Base-by-base conservation (phyloP, 2,113 vertebrate species). In the Ceyx cyanopectus region DNA sequence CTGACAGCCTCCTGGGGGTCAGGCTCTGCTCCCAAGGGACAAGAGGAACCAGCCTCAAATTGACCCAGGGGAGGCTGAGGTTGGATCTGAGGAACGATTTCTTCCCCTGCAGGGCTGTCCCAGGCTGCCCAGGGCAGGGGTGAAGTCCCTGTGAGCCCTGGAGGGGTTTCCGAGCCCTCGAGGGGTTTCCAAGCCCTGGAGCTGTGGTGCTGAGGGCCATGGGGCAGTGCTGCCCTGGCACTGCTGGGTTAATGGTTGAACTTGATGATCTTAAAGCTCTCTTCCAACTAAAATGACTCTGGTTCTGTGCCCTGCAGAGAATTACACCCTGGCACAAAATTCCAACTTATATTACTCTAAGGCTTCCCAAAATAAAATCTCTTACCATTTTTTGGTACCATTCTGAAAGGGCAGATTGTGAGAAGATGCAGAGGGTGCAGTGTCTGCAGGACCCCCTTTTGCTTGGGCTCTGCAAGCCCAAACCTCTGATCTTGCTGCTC, bases 291-390 rank as follows among this genome's bases (percentile, higher is more conserved):
- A 30, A 30, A 51, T 26, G 24, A 51, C 26, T 51, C 50, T 51
- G 3, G 26, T 51, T 50, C 48, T 50, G 48, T 50, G 48, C 30
- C 30, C 57, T 60, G 5, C n/a, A 34, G 13, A 34, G 21, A 60
- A 23, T 20, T 34, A 60, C 4, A 6, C 1, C 26, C 4, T 1
- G 0, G 6, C 13, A 26, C 29, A 4, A 67, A 24, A 0, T 2
- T 1, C 30, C 14, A 3, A 8, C 1, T 0, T n/a, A 0, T 8
- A 11, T 11, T 32, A 2, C 26, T 22, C 2, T 3, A 18, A 7
- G 9, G 1, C 5, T 56, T 82, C 9, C 7, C 12, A 7, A 20
- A 2, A 3, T 26, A n/a, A 9, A 7, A 41, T 37, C 10, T 51
- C 15, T 50, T 43, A 8, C 4, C 9, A 10, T 24, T 8, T 87